These are phyloP conservation scores for Drosophila aff. DNA, from an alignment of 1,140 invertebrate species.

Conservation along the genomic window DNA sequence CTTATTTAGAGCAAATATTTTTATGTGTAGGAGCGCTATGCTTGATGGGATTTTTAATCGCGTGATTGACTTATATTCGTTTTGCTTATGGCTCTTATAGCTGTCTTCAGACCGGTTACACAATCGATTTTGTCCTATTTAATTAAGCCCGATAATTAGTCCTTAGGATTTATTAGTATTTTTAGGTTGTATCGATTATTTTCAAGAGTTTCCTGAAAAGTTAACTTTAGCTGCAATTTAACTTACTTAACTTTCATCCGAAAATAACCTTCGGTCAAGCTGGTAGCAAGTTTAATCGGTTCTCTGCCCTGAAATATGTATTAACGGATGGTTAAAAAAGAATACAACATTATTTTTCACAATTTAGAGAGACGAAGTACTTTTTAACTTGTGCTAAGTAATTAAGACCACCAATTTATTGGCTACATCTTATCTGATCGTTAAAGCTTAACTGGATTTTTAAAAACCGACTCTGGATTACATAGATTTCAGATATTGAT, in stretches of 20 bases:
- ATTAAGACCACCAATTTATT: background rate
- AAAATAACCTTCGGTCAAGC: too few species aligned
- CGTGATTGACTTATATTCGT: conserved; percentile 7
- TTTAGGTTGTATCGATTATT: background rate
- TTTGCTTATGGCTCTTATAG: background rate
- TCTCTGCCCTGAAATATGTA: background rate
- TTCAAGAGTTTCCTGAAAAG: background rate
- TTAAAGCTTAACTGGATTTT: background rate
- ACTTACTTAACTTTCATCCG: background rate
- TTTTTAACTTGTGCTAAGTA: background rate
- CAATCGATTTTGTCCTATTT: conserved; percentile 10
- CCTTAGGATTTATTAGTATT: too few species aligned
- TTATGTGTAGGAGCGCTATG: conserved; percentile 1
- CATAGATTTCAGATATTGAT: background rate
- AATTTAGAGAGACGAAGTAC: background rate
- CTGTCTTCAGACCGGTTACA: background rate
- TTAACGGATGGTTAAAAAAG: too few species aligned
- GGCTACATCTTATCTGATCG: background rate
- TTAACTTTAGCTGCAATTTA: background rate
- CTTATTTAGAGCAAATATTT: conserved; percentile 13
- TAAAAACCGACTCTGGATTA: too few species aligned
- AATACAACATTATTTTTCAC: too few species aligned
- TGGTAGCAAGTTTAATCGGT: background rate
- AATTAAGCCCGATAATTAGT: background rate
- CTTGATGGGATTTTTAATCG: conserved; percentile 9